A percentile compares a stretch with the other conserved stretches of the same genome.
Conservation (phyloP, 1,140 invertebrate species). For the Euschistus heros region DNA sequence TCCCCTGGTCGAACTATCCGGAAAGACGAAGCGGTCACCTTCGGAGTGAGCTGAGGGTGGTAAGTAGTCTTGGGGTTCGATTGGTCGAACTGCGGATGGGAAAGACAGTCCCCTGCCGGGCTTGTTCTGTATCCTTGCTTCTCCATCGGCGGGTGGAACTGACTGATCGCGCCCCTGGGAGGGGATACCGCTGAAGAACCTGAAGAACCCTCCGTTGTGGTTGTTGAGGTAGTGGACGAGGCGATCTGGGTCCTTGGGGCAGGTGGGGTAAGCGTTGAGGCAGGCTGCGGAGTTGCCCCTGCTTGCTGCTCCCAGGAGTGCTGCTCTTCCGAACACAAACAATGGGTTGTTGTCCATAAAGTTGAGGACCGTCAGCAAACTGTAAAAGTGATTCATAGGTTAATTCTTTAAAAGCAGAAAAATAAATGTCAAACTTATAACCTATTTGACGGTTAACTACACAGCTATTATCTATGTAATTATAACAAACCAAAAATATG, state of each 20-base stretch:
- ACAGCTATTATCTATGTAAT: too few species aligned
- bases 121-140: neutral
- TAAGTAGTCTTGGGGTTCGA: neutral
- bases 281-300: conserved; percentile 49
- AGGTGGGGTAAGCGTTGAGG: conserved; percentile 53
- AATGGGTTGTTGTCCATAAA: conserved; percentile 45
- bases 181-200: conserved; percentile 48
- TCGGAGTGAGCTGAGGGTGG: neutral
- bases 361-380: conserved; percentile 39
- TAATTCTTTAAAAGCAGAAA: too few species aligned
- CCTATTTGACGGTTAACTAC: too few species aligned
- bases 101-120: neutral
- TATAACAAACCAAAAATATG: too few species aligned
- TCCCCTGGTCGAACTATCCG: conserved; percentile 32
- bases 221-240: conserved; percentile 71
- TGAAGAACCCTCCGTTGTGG: conserved; percentile 73
- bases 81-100: neutral
- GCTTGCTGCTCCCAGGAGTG: conserved; percentile 54
- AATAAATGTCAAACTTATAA: too few species aligned
- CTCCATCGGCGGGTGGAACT: neutral
- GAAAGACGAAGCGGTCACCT: conserved; percentile 29
- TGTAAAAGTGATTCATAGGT: too few species aligned
- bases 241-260: conserved; percentile 57
- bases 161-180: too few species aligned
- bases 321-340: conserved; percentile 57